These are phyloP conservation scores for Ochropacha duplaris DNA, from an alignment of 2,888 invertebrate species.

Conservation along the genomic window DNA sequence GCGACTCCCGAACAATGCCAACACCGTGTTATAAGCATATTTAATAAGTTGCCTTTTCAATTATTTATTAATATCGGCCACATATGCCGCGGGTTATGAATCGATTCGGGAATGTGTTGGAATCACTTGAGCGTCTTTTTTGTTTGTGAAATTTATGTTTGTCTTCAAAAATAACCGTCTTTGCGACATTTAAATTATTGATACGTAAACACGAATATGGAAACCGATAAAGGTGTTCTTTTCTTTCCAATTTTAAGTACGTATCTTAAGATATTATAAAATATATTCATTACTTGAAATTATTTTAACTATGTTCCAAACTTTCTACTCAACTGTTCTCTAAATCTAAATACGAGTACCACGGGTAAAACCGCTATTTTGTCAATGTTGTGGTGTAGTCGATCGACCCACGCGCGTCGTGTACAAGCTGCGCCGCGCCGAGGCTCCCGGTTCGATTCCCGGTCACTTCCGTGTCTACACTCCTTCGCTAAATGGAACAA, in stretches of 20 bases:
- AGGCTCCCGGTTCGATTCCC: constrained; percentile 27
- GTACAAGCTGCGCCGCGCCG: constrained; percentile 58
- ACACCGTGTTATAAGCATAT: constrained; percentile 62
- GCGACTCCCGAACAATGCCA: constrained; percentile 59
- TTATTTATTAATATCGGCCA: constrained; percentile 57
- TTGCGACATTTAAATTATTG: too few relatives aligned
- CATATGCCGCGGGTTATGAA: constrained; percentile 55
- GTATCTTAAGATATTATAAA: too few relatives aligned
- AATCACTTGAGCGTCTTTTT: background rate
- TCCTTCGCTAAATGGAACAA: constrained; percentile 42
- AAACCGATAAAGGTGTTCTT: too few relatives aligned
- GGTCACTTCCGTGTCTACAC: constrained; percentile 52
- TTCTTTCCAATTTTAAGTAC: too few relatives aligned
- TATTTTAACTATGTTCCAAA: background rate
- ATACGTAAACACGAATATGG: too few relatives aligned
- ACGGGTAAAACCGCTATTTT: constrained; percentile 46
- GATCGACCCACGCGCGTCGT: constrained; percentile 62
- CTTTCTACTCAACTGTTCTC: constrained; percentile 39
- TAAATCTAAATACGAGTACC: constrained; percentile 30
- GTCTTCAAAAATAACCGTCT: too few relatives aligned
- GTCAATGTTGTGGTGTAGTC: constrained; percentile 52
- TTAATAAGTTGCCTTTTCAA: constrained; percentile 63
- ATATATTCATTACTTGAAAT: background rate
- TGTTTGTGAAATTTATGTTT: too few relatives aligned
- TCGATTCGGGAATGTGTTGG: constrained; percentile 27